These are phyloP conservation scores for Burhinus bistriatus DNA, from an alignment of 2,113 vertebrate genomes.

Conservation along the genomic window DNA sequence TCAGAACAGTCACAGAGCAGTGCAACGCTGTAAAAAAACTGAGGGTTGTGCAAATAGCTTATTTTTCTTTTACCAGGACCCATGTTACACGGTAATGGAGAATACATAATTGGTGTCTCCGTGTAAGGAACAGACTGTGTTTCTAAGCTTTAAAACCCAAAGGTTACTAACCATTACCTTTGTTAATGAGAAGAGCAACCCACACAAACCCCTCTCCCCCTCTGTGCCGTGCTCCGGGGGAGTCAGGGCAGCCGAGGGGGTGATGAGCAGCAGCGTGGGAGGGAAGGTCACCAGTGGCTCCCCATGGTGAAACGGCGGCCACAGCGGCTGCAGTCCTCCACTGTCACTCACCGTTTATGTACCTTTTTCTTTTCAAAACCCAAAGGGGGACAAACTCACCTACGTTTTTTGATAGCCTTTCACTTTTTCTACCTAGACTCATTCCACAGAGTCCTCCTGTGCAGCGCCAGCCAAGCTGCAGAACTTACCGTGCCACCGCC, in stretches of 20 bases:
- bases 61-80: neutral
- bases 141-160: neutral
- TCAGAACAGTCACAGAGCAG: neutral
- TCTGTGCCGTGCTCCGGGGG: neutral
- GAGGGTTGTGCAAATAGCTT: neutral
- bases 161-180: neutral
- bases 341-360: neutral
- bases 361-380: neutral
- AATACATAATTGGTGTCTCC: neutral
- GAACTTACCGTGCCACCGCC: neutral
- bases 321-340: neutral
- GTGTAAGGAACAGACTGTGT: rapidly evolving
- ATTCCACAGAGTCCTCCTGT: neutral
- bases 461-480: neutral
- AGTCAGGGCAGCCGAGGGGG: rapidly evolving
- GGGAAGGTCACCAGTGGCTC: neutral
- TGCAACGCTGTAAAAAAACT: neutral
- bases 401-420: neutral
- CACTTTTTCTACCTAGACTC: neutral
- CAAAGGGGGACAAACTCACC: neutral
- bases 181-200: neutral
- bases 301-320: neutral
- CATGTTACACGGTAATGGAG: neutral
- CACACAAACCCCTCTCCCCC: neutral
- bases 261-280: rapidly evolving